Base-by-base conservation (phyloP, 2,797 vertebrate genomes). In the Sebastiscus albofasciatus region DNA sequence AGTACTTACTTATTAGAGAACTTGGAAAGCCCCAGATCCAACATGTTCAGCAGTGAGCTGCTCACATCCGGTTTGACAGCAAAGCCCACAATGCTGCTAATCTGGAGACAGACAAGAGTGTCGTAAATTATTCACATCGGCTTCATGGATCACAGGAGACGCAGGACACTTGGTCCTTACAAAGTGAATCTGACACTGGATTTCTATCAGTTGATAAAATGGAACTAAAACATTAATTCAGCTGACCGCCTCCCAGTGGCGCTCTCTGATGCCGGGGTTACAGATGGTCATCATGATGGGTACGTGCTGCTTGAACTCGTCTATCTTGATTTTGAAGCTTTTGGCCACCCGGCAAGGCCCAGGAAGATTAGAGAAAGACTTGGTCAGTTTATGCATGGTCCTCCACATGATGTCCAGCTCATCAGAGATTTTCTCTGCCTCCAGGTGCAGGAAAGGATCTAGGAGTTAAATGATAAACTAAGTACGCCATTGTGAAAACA, bases 371-470 rank as follows among this genome's bases (percentile, higher is more conserved):
- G 88, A 67, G 64, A 98, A 96, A 18, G 91, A 91, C 92, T 97
- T 98, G 4, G 87, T 91, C 70, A 98, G 90, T 72, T 97, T 97
- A 84, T 97, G 97, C 71, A 96, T 94, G 0, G 93, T 97, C 61
- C 96, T 96, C 96, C 96, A 97, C 98, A 99, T 98, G 34, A 42
- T 90, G n/a, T 90, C 95, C 49, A 97, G 73, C 10, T 98, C 97
- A 2, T 98, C 97, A 0, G 83, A 84, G 3, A 99, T 95, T 73
- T 96, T 95, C 82, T 97, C 96, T 58, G 97, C 96, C 80, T 97
- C 95, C 89, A 99, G 20, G 0, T 93, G 49, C 36, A 66, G 82
- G 33, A 98, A 96, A 31, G 97, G 90, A 34, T 96, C 98, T 99
- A 72, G 4, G 12, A 18, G 65, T 72, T 12, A 60, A 77, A 78